phyloP scores from a whole-genome alignment of 2,797 vertebrate species.

The Triplophysa bombifrons region DNA sequence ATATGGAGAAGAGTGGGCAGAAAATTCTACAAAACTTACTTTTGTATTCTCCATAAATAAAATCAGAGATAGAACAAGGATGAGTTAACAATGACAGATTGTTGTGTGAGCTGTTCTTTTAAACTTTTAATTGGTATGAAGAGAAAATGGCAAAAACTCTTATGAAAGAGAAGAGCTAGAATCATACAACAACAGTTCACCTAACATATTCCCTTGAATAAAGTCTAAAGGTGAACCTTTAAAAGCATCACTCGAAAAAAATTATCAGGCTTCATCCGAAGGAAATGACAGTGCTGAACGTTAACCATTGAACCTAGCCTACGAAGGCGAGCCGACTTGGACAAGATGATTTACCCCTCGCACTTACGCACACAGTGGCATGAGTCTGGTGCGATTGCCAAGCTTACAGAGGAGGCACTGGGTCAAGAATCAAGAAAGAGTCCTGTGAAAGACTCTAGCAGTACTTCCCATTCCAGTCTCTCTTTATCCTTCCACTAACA shows the following conservation, averaged over 20 bases:
- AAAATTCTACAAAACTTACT: neutral
- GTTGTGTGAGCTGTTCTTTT: neutral
- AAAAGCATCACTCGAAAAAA: conserved; percentile 47
- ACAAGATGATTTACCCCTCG: conserved; percentile 55
- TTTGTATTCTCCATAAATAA: neutral
- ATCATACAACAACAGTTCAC: neutral
- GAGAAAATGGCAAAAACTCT: neutral
- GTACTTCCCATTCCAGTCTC: conserved; percentile 36
- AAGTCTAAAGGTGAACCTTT: conserved; percentile 36
- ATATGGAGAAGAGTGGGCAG: too few relatives aligned
- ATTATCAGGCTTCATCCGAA: conserved; percentile 35
- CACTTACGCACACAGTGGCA: conserved; percentile 36
- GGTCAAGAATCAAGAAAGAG: conserved; percentile 53
- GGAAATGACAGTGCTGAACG: conserved; percentile 7
- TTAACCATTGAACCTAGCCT: conserved; percentile 47
- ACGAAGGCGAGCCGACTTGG: conserved; percentile 39
- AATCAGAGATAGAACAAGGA: neutral
- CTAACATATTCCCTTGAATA: conserved; percentile 19
- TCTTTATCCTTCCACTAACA: conserved; percentile 41
- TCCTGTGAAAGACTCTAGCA: conserved; percentile 38
- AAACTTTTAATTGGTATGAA: neutral
- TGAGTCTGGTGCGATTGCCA: conserved; percentile 36
- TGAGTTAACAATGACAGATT: neutral
- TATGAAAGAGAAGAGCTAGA: neutral
- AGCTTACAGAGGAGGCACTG: conserved; percentile 47